phyloP scores from a whole-genome alignment of 2,797 vertebrate genomes.

The Botia kubotai region DNA sequence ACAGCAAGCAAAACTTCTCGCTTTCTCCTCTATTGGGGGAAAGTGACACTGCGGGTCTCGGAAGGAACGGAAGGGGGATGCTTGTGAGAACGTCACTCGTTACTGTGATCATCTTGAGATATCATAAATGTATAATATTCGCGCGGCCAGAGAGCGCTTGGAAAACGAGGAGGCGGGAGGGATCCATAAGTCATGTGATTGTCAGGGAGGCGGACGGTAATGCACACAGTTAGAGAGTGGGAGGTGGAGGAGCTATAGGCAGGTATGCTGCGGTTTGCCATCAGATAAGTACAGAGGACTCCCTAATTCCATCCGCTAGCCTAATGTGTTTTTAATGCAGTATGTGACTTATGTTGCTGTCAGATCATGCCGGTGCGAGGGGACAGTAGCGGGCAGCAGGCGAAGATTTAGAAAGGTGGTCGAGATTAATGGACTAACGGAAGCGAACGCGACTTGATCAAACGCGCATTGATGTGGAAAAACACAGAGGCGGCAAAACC shows the following conservation, averaged over 20 bases:
- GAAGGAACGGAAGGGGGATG: constrained; percentile 43
- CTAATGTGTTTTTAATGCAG: constrained; percentile 85
- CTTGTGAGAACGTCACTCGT: constrained; percentile 42
- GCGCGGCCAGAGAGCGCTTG: constrained; percentile 60
- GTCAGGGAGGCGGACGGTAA: constrained; percentile 74
- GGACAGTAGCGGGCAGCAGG: constrained; percentile 71
- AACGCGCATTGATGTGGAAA: constrained; percentile 71
- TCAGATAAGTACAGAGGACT: constrained; percentile 70
- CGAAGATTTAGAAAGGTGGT: constrained; percentile 68
- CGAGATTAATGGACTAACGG: constrained; percentile 72
- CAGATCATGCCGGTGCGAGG: constrained; percentile 68
- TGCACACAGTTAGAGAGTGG: constrained; percentile 67
- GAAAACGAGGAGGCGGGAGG: constrained; percentile 73
- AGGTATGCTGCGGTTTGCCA: constrained; percentile 61
- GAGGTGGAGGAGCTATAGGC: constrained; percentile 19
- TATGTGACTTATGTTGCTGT: constrained; percentile 82
- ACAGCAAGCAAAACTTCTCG: constrained; percentile 64
- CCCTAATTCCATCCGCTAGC: constrained; percentile 78
- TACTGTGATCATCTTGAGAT: constrained; percentile 62
- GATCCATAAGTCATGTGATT: constrained; percentile 78
- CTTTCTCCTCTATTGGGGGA: constrained; percentile 20
- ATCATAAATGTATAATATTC: constrained; percentile 76
- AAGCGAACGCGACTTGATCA: constrained; percentile 72
- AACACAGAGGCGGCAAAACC: constrained; percentile 62
- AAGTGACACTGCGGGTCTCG: neutral